Evolutionary conservation across 2,113 vertebrate genomes (phyloP), one percentile per base, ranked within the genome.

Genomic region (Nothocercus nigrocapillus): DNA sequence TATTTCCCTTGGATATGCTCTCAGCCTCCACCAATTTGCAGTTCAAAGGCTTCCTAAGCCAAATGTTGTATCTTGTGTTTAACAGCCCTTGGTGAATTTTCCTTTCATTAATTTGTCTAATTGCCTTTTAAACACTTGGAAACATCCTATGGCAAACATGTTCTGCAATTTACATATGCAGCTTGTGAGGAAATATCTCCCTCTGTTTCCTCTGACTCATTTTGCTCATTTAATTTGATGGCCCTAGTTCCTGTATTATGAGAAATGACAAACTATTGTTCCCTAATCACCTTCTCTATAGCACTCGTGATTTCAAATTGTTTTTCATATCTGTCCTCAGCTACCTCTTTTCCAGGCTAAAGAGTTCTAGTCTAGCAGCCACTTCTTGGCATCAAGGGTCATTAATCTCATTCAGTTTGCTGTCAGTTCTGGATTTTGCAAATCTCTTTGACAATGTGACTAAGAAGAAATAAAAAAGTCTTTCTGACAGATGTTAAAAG

Each of bases 21-120:
- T 24, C 63, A 53, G 11, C 10, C 47, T 88, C 19, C 59, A 40
- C 9, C 27, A 66, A 9, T 11, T n/a, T 83, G 44, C 19, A 59
- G 47, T 1, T 58, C 11, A 69, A 59, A 70, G 12, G 34, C 1
- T 1, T 88, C 34, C 30, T 62, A 8, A n/a, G 15, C 2, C 40
- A 81, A 62, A 34, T 0, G 0, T 10, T 28, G 2, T 24, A 20
- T 47, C 17, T 83, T 32, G 5, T n/a, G 22, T 79, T 92, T 81
- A 92, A 77, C 1, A 70, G 36, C 21, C 56, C 80, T 70, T 38
- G 42, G 34, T 0, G 1, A 68, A 36, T 74, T 90, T 93, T 83
- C 4, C 22, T 88, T 66, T 42, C 63, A 66, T 42, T 27, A 66
- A 42, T 28, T 20, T 58, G 54, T 58, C 54, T 58, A 58, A 58